These are phyloP conservation scores for Pampus argenteus DNA, from an alignment of 2,797 vertebrate genomes.

Conservation along the genomic window DNA sequence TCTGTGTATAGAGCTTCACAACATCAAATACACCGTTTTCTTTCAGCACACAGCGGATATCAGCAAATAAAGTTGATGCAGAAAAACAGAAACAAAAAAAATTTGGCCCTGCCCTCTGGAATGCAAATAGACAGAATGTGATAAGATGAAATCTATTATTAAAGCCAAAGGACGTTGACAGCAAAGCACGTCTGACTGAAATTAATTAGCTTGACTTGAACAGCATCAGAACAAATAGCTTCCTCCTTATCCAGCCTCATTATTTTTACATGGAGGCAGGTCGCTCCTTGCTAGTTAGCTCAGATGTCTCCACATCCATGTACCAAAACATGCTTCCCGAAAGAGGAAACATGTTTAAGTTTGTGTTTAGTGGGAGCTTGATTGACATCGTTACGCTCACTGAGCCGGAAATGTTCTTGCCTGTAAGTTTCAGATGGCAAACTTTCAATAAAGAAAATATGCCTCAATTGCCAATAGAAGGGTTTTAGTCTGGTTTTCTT, in stretches of 20 bases:
- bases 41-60: too few relatives aligned
- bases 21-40: too few relatives aligned
- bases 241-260: conserved; percentile 57
- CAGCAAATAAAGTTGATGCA: too few relatives aligned
- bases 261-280: conserved; percentile 30
- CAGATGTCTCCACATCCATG: conserved; percentile 23
- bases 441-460: background rate
- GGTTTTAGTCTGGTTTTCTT: too few relatives aligned
- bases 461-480: background rate
- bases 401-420: conserved; percentile 18
- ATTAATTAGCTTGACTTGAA: conserved; percentile 68
- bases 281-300: conserved; percentile 31
- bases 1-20: too few relatives aligned
- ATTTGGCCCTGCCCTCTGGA: conserved; percentile 14
- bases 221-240: conserved; percentile 55
- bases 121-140: conserved; percentile 49
- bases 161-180: conserved; percentile 62
- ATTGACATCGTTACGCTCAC: conserved; percentile 16
- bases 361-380: background rate
- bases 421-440: conserved; percentile 4
- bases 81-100: too few relatives aligned
- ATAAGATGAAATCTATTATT: conserved; percentile 55
- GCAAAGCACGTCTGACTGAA: conserved; percentile 55
- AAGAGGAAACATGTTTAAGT: background rate
- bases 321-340: conserved; percentile 20